phyloP scores from a whole-genome alignment of 2,113 vertebrate genomes.

The Cathartes aura region DNA sequence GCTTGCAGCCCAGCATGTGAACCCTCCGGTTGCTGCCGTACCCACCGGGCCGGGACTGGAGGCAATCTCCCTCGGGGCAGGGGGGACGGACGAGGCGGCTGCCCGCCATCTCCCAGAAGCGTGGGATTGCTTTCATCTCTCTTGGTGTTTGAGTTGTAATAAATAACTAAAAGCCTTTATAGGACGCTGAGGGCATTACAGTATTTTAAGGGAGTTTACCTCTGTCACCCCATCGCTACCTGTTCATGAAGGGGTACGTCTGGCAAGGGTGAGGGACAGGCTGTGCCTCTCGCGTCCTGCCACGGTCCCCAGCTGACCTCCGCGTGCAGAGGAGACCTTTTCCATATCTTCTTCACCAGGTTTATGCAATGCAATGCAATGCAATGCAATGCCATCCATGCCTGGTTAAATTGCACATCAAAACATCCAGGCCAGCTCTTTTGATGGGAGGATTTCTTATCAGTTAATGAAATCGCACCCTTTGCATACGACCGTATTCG shows the following conservation, averaged over 20 bases:
- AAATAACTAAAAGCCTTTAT: background rate
- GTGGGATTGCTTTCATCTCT: background rate
- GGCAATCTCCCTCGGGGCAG: too few relatives aligned
- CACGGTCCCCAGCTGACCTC: background rate
- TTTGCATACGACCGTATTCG: accelerated
- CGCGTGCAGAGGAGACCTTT: accelerated
- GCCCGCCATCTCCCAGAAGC: background rate
- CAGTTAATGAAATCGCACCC: background rate
- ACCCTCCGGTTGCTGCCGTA: background rate
- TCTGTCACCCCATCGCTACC: background rate
- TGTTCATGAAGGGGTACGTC: background rate
- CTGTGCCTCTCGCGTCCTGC: background rate
- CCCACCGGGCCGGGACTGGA: too few relatives aligned
- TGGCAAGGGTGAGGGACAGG: background rate
- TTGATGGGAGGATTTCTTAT: background rate
- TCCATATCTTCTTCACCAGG: background rate
- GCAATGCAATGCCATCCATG: background rate
- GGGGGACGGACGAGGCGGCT: background rate
- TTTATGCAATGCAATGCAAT: accelerated
- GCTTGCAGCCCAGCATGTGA: background rate
- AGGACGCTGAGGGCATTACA: background rate
- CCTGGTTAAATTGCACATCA: background rate
- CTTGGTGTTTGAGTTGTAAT: background rate
- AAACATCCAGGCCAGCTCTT: background rate
- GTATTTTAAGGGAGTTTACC: background rate